These are phyloP conservation scores for Naja naja DNA, from an alignment of 2,113 vertebrate genomes.

Conservation along the genomic window DNA sequence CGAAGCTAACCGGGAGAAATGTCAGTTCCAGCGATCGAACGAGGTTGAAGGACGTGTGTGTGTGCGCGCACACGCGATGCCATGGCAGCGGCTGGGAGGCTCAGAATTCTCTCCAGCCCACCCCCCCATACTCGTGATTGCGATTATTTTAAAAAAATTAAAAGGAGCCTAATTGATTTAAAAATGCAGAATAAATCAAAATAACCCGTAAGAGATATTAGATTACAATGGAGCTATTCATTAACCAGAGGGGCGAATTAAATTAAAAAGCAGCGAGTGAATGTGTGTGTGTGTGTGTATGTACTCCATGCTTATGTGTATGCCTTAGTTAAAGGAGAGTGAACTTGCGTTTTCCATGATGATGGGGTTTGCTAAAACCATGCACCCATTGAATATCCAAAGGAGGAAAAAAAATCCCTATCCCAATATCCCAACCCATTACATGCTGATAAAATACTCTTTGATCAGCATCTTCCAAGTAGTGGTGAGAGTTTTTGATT, in stretches of 20 bases:
- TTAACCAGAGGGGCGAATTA: slow-evolving; percentile 3
- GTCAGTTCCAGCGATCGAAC: not conserved
- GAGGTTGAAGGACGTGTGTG: not conserved
- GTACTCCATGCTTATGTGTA: not conserved
- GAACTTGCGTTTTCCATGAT: not conserved
- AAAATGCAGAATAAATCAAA: slow-evolving; percentile 22
- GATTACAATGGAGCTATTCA: slow-evolving; percentile 28
- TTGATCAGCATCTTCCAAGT: not conserved
- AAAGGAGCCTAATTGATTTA: not conserved
- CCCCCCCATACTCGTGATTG: not conserved
- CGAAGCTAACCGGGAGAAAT: not conserved
- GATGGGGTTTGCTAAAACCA: not conserved
- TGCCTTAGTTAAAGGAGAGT: not conserved
- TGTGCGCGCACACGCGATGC: not conserved
- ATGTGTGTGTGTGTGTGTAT: not conserved
- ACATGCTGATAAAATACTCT: not conserved
- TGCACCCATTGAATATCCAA: not conserved
- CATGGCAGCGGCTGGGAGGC: not conserved
- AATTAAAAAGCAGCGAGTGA: not conserved
- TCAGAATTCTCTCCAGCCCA: not conserved
- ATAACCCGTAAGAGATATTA: not conserved
- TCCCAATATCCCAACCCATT: not conserved
- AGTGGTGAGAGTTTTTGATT: not conserved
- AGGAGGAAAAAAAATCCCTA: not conserved
- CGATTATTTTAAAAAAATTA: not conserved